Evolutionary conservation across 2,888 invertebrate species (phyloP), one percentile per base, ranked within the genome.

Genomic region (Tinea pellionella): DNA sequence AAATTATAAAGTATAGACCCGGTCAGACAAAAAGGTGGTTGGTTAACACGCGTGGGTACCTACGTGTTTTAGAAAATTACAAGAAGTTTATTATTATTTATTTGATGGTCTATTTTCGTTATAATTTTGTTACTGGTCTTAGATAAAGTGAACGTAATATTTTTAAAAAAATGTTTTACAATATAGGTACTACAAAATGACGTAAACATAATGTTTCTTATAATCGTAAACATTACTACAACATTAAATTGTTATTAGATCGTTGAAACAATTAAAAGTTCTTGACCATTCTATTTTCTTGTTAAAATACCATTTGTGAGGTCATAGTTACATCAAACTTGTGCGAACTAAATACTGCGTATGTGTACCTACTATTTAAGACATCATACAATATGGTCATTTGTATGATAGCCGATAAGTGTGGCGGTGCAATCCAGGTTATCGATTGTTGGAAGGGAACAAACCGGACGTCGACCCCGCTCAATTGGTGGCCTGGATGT

Each of bases 391-490:
- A 51, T 7, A 51, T 41, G 41, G 41, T 41, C 41, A 16, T 15
- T 47, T 47, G 47, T 47, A 47, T 24, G 53, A 53, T 53, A 53
- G 24, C 18, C n/a, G 53, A 53, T 53, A 24, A 53, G 53, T 24
- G 24, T 18, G 30, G 32, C 57, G 15, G 73, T 80, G 77, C 78
- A 80, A 80, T 82, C 80, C 79, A 76, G 80, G 80, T 82, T 85
- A 85, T 84, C 84, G 85, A 86, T 85, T 79, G 70, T 75, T 75
- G 72, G 75, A 69, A 70, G 68, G 67, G 70, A 70, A 70, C 69
- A 63, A 74, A 73, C 74, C 77, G 83, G 80, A 66, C 81, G 67
- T 77, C 81, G 82, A 82, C 83, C 84, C 77, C 73, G 64, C 66
- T 61, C 61, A 65, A 65, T 67, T 64, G 64, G 66, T 64, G 67